Evolutionary conservation across 2,797 vertebrate genomes (phyloP).

Genomic region (Fringilla coelebs): DNA sequence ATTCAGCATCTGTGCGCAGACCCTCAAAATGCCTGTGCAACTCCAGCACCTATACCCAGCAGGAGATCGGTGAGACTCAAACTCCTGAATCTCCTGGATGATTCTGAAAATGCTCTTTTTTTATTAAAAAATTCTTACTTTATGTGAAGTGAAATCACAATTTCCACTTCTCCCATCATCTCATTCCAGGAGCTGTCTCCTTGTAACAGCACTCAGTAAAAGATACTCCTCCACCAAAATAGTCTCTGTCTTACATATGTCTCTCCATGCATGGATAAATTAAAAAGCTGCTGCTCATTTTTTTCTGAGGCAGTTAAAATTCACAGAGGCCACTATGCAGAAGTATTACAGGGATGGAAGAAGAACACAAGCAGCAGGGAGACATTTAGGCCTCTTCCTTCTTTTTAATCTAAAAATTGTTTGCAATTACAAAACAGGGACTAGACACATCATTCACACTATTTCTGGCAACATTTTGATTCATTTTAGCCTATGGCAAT

Average conservation of each 20-base stretch:
- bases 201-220: background rate
- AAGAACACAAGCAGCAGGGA: background rate
- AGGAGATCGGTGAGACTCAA: background rate
- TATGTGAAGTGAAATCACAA: background rate
- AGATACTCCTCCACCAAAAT: background rate
- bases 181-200: background rate
- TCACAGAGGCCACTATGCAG: background rate
- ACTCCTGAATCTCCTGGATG: background rate
- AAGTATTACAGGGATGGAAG: background rate
- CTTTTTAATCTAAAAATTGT: constrained; percentile 17
- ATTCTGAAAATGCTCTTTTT: background rate
- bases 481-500: constrained; percentile 1
- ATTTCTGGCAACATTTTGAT: background rate
- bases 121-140: background rate
- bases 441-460: background rate
- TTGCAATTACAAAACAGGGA: background rate
- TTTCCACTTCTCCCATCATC: background rate
- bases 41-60: background rate
- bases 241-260: background rate
- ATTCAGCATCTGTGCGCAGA: background rate
- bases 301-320: constrained; percentile 3
- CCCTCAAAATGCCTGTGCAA: background rate
- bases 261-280: background rate
- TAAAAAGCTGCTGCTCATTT: background rate
- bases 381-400: background rate